phyloP scores from a whole-genome alignment of 2,797 vertebrate genomes.

The Sylvia borin region DNA sequence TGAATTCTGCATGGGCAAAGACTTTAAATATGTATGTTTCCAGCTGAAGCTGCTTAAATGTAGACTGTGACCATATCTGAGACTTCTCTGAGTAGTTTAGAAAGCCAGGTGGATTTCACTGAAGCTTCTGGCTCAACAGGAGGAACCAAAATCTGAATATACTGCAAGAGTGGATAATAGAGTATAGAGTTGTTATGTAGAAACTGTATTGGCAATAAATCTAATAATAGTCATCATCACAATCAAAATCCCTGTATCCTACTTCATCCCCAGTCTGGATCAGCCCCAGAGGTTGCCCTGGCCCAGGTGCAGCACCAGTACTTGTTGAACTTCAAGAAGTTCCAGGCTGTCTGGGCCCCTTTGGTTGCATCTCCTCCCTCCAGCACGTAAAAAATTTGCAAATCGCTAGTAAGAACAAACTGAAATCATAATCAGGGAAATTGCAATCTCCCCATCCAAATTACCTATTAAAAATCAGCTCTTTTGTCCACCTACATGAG shows the following conservation, averaged over 20 bases:
- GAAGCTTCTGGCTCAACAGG: no score
- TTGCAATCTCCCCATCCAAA: background rate
- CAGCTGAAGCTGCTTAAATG: background rate
- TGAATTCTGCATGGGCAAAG: background rate
- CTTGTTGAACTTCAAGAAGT: no score
- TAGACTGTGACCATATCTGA: background rate
- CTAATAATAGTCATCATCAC: background rate
- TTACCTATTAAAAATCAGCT: background rate
- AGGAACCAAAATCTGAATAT: background rate
- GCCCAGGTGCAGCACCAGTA: background rate
- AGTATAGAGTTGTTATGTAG: background rate
- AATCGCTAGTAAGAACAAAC: background rate
- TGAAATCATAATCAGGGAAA: background rate
- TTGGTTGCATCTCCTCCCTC: background rate
- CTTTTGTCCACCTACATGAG: background rate
- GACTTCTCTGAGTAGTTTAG: background rate
- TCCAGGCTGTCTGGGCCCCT: background rate
- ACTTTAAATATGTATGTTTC: background rate
- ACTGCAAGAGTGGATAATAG: background rate
- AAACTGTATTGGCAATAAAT: background rate
- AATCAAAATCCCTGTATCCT: background rate
- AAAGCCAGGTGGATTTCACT: background rate
- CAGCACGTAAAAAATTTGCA: rapidly evolving
- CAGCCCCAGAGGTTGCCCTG: background rate
- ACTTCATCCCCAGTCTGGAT: background rate